These are phyloP conservation scores for Ophthalmolycus amberensis DNA, from an alignment of 2,113 vertebrate species.

Conservation along the genomic window DNA sequence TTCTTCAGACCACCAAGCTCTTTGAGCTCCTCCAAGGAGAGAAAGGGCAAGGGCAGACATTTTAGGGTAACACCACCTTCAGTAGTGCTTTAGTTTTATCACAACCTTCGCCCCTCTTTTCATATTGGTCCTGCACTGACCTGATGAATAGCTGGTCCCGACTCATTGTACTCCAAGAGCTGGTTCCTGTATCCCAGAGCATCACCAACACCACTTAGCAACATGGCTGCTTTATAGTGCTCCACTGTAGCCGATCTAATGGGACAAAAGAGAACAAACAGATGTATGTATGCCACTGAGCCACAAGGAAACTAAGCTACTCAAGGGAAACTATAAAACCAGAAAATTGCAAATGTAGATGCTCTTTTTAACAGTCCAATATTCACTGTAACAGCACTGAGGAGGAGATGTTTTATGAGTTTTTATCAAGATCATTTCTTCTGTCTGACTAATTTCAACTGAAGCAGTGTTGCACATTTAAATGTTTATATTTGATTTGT, in stretches of 20 bases:
- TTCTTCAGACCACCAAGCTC: slow-evolving; percentile 83
- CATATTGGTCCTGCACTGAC: slow-evolving; percentile 45
- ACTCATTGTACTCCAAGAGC: slow-evolving; percentile 87
- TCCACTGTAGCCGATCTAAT: slow-evolving; percentile 66
- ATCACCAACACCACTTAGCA: slow-evolving; percentile 88
- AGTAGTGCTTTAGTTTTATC: neutral
- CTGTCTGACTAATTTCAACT: neutral
- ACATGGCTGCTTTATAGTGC: slow-evolving; percentile 84
- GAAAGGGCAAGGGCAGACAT: neutral
- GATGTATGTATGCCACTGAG: neutral
- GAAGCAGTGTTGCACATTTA: neutral
- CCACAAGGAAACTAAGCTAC: neutral
- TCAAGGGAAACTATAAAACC: neutral
- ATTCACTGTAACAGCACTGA: too few species aligned
- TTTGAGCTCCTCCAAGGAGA: slow-evolving; percentile 77
- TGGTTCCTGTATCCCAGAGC: slow-evolving; percentile 86
- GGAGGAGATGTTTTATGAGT: too few species aligned
- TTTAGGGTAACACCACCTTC: too few species aligned
- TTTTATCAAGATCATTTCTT: neutral
- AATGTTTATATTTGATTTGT: neutral
- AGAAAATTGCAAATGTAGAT: neutral
- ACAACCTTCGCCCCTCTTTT: neutral
- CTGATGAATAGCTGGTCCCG: slow-evolving; percentile 84
- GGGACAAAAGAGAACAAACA: neutral
- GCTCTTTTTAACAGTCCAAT: too few species aligned